These are phyloP conservation scores for Lithophane ornitopus DNA, from an alignment of 2,888 invertebrate species.

Conservation along the genomic window DNA sequence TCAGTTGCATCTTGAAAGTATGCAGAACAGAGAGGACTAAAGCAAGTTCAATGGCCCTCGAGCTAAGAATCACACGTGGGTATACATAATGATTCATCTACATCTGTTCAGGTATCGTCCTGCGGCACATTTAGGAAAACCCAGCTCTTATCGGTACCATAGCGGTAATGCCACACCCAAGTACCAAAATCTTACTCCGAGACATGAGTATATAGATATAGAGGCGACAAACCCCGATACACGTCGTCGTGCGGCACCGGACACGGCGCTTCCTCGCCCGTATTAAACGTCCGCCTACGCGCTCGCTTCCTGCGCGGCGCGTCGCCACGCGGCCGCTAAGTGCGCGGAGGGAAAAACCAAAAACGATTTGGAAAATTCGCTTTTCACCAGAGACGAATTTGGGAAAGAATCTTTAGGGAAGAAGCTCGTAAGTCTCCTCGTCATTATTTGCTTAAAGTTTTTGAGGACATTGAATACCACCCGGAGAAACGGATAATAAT, in stretches of 20 bases:
- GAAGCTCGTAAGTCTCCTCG: too few species aligned
- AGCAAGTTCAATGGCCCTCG: slow-evolving; percentile 31
- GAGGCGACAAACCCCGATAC: slow-evolving; percentile 61
- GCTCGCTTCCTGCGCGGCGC: slow-evolving; percentile 63
- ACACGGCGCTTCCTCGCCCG: slow-evolving; percentile 69
- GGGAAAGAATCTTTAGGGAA: not conserved
- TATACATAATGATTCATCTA: slow-evolving; percentile 35
- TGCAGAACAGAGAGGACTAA: slow-evolving; percentile 12
- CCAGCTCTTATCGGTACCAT: slow-evolving; percentile 21
- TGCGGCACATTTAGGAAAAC: slow-evolving; percentile 31
- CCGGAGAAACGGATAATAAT: not conserved
- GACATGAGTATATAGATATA: slow-evolving; percentile 41
- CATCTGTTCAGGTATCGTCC: not conserved
- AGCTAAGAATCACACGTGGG: slow-evolving; percentile 28
- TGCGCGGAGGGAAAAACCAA: slow-evolving; percentile 45
- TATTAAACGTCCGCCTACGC: slow-evolving; percentile 70
- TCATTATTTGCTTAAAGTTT: too few species aligned
- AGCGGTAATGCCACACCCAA: slow-evolving; percentile 45
- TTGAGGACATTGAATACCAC: not conserved
- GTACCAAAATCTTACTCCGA: slow-evolving; percentile 37
- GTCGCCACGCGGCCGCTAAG: slow-evolving; percentile 54
- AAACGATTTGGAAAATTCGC: not conserved
- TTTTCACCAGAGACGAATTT: not conserved
- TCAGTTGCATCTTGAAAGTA: not conserved
- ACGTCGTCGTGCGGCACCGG: slow-evolving; percentile 61